Conservation (phyloP, 2,888 invertebrate species). For the Aromia moschata region DNA sequence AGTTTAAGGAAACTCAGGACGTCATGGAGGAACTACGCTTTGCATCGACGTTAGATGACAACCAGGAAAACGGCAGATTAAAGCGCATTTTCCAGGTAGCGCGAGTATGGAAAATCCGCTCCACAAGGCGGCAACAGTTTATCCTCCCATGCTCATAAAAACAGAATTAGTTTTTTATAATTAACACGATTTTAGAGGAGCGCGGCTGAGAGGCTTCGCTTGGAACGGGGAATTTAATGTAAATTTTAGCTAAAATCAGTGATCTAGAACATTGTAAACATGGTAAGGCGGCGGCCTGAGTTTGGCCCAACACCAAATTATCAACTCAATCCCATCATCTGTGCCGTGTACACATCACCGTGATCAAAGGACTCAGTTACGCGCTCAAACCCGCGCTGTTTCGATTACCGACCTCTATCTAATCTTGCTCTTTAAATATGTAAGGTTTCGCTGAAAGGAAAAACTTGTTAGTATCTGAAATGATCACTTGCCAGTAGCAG, state of each 20-base stretch:
- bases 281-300: constrained; percentile 53
- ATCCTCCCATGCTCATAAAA: constrained; percentile 4
- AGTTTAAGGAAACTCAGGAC: too few relatives aligned
- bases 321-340: constrained; percentile 59
- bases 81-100: too few relatives aligned
- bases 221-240: constrained; percentile 50
- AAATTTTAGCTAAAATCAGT: constrained; percentile 55
- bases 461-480: constrained; percentile 20
- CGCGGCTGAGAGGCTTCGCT: constrained; percentile 34
- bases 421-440: constrained; percentile 54
- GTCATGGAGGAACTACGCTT: too few relatives aligned
- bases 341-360: constrained; percentile 56
- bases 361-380: constrained; percentile 56
- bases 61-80: too few relatives aligned
- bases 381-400: constrained; percentile 51
- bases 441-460: constrained; percentile 41
- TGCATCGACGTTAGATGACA: too few relatives aligned
- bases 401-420: constrained; percentile 57
- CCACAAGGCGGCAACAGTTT: too few relatives aligned
- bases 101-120: too few relatives aligned
- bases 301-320: constrained; percentile 58
- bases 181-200: constrained; percentile 24
- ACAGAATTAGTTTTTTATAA: constrained; percentile 34
- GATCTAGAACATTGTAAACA: constrained; percentile 60
- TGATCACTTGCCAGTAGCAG: constrained; percentile 22